Evolutionary conservation across 2,113 vertebrate species (phyloP), one percentile per base, ranked within the genome.

Genomic region (Cyphomyrus discorhynchus): DNA sequence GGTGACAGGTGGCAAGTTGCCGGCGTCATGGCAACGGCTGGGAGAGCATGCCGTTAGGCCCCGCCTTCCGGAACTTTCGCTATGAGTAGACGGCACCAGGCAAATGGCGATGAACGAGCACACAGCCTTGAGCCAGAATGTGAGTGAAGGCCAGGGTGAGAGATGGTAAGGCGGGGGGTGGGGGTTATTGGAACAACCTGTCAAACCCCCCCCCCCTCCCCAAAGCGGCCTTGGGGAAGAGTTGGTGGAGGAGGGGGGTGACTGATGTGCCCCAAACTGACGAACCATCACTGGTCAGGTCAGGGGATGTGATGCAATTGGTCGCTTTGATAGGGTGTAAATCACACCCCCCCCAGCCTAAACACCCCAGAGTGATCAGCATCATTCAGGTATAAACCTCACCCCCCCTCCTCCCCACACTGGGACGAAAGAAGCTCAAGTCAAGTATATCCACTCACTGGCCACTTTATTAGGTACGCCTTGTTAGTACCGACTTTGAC

Each of bases 241-340:
- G 31, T 39, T 87, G 27, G 92, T 82, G 93, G 95, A 10, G 82
- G 77, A 13, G 19, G 77, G 82, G 82, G 45, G 82, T 97, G 95
- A 97, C 95, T 92, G 93, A 95, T 95, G 95, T 94, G 93, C 95
- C 92, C 9, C 92, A 95, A 94, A 95, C 94, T 94, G 91, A 93
- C 92, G 92, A 95, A 94, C 94, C 93, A 93, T 94, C 93, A 91
- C 92, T 93, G 93, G 94, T 93, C 94, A 93, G 94, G 94, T 94
- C 93, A 92, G 90, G 93, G 90, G 93, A 95, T 92, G 56, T 96
- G 95, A 96, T 95, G 95, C 94, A 95, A 88, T 94, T 93, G 95
- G 95, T 93, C 91, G 92, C 5, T 53, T 88, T 19, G 4, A 66
- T 66, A 91, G 90, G 74, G 89, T 93, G 93, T 95, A 90, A 90